Conservation (phyloP, 2,797 vertebrate genomes). For the Microctenopoma steveboyesi region DNA sequence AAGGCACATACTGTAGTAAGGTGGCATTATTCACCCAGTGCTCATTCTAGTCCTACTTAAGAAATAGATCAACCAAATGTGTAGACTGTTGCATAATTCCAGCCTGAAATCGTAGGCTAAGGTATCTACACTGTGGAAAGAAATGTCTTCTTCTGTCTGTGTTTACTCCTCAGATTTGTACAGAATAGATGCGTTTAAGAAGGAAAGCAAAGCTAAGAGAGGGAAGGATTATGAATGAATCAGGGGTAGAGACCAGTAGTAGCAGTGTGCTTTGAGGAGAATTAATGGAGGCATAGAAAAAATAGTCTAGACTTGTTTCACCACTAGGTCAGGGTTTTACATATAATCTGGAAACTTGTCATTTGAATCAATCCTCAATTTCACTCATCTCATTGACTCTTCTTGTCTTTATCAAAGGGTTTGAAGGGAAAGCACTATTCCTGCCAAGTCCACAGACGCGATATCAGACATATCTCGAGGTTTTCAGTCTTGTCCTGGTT, state of each 20-base stretch:
- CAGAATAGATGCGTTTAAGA: constrained; percentile 44
- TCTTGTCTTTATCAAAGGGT: constrained; percentile 21
- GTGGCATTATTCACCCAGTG: constrained; percentile 49
- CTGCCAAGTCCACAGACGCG: constrained; percentile 31
- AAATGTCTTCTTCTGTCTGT: constrained; percentile 20
- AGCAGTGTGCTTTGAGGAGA: constrained; percentile 60
- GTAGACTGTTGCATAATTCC: constrained; percentile 74
- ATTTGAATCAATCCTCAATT: constrained; percentile 22
- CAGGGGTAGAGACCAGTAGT: constrained; percentile 59
- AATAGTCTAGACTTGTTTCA: constrained; percentile 75
- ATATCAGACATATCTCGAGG: constrained; percentile 12
- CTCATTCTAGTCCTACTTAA: constrained; percentile 46
- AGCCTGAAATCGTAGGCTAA: constrained; percentile 44
- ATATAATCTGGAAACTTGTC: constrained; percentile 53
- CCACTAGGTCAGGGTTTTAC: constrained; percentile 59
- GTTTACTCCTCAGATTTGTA: constrained; percentile 43
- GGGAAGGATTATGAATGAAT: constrained; percentile 69
- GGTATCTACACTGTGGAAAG: constrained; percentile 27
- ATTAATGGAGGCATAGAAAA: constrained; percentile 66
- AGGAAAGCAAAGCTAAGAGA: constrained; percentile 33
- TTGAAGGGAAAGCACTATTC: constrained; percentile 17
- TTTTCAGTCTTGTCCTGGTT: constrained; percentile 51
- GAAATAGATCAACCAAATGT: constrained; percentile 58
- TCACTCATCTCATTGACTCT: background rate
- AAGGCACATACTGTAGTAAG: constrained; percentile 49